Conservation (phyloP, 2,797 vertebrate genomes). For the Fratercula arctica region DNA sequence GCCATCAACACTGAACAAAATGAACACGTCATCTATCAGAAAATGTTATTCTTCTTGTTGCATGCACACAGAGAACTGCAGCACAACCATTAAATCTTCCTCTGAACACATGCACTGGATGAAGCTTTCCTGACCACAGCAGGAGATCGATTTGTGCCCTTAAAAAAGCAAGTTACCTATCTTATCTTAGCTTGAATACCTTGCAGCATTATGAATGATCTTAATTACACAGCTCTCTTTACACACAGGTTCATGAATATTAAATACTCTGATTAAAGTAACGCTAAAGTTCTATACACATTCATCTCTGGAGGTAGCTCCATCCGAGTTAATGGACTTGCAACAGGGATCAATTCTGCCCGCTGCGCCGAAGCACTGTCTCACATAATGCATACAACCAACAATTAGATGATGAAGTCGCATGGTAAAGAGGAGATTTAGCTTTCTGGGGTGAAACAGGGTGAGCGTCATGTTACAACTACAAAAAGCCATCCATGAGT, state of each 20-base stretch:
- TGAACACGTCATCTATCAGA: background rate
- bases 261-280: conserved; percentile 10
- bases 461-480: background rate
- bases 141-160: background rate
- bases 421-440: background rate
- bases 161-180: conserved; percentile 11
- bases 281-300: background rate
- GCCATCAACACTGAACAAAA: background rate
- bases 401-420: background rate
- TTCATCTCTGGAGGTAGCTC: conserved; percentile 21
- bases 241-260: conserved; percentile 17
- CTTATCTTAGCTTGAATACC: conserved; percentile 20
- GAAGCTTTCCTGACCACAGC: background rate
- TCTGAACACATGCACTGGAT: background rate
- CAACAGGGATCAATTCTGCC: background rate
- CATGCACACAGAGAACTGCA: background rate
- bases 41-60: background rate
- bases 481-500: background rate
- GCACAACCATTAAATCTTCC: background rate
- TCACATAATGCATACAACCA: background rate
- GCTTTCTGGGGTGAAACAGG: conserved; percentile 15
- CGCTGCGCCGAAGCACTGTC: background rate
- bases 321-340: background rate
- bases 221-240: conserved; percentile 23
- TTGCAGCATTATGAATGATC: background rate